A percentile compares a stretch with the other conserved stretches of the same genome.
Evolutionary conservation across 2,797 vertebrate genomes (phyloP).

Genomic region (Cynopterus sphinx): DNA sequence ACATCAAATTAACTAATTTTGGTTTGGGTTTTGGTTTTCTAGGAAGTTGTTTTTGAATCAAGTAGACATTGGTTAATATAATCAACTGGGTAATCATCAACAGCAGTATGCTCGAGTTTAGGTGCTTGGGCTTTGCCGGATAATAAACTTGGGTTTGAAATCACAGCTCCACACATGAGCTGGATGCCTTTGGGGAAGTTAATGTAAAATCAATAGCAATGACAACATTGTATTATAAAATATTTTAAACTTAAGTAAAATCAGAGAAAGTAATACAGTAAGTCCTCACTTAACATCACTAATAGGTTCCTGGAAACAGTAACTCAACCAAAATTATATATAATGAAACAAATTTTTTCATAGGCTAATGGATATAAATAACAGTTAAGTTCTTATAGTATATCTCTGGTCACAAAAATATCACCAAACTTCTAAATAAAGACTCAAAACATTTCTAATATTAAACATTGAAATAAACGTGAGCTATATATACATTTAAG

Average conservation of each 20-base stretch:
- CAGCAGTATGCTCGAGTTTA: not conserved
- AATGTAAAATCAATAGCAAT: not conserved
- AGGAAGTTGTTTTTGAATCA: not conserved
- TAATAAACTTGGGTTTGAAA: not conserved
- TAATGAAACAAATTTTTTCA: not conserved
- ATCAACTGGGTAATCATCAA: not conserved
- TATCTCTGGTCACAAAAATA: not conserved
- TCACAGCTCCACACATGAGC: not conserved
- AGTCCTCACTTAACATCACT: not conserved
- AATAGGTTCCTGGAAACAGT: not conserved
- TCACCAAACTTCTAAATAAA: not conserved
- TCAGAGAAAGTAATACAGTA: not conserved
- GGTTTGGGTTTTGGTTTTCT: conserved; percentile 1
- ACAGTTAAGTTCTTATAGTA: not conserved
- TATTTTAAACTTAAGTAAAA: not conserved
- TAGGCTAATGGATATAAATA: not conserved
- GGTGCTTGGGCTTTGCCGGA: not conserved
- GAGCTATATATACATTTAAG: not conserved
- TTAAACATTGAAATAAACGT: not conserved
- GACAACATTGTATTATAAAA: not conserved
- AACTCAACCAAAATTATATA: not conserved
- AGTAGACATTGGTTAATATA: not conserved
- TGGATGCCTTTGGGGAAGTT: not conserved
- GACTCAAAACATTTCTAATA: not conserved
- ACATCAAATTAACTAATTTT: not conserved